Percentiles rank a stretch among this genome's conserved stretches.
Conservation (phyloP, 2,797 vertebrate species). For the Garrulus glandarius region DNA sequence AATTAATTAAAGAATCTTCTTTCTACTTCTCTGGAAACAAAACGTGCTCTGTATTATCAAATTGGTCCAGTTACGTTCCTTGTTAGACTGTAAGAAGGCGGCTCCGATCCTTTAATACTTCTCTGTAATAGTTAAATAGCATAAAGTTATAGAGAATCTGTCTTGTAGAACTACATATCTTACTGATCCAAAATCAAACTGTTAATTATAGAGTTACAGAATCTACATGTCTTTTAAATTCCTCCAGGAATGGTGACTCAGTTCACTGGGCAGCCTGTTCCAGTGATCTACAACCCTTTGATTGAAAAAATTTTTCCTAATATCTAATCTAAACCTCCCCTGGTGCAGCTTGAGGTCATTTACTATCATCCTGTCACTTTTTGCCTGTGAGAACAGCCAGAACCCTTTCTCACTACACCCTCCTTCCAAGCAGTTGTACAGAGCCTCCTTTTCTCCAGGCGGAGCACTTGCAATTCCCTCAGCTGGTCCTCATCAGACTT, state of each 20-base stretch:
- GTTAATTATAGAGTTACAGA: background rate
- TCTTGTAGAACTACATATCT: background rate
- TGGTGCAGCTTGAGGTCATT: background rate
- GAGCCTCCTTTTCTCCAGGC: background rate
- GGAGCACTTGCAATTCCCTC: background rate
- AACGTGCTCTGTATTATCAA: background rate
- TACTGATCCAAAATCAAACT: background rate
- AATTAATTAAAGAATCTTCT: background rate
- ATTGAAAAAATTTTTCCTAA: background rate
- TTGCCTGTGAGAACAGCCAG: background rate
- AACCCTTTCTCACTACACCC: background rate
- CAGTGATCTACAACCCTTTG: background rate
- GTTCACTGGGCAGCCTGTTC: background rate
- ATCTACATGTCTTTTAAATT: background rate
- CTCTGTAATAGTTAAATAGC: background rate
- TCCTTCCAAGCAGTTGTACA: background rate
- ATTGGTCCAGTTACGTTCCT: background rate
- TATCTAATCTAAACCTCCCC: background rate
- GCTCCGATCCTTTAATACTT: background rate
- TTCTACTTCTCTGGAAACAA: background rate
- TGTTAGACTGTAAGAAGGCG: background rate
- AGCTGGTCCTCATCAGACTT: background rate
- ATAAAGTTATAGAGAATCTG: background rate
- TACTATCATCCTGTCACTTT: background rate
- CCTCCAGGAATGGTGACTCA: background rate